A percentile compares a stretch with the other conserved stretches of the same genome.
These are phyloP conservation scores for Paralichthys olivaceus DNA, from an alignment of 2,113 vertebrate genomes.

Conservation along the genomic window DNA sequence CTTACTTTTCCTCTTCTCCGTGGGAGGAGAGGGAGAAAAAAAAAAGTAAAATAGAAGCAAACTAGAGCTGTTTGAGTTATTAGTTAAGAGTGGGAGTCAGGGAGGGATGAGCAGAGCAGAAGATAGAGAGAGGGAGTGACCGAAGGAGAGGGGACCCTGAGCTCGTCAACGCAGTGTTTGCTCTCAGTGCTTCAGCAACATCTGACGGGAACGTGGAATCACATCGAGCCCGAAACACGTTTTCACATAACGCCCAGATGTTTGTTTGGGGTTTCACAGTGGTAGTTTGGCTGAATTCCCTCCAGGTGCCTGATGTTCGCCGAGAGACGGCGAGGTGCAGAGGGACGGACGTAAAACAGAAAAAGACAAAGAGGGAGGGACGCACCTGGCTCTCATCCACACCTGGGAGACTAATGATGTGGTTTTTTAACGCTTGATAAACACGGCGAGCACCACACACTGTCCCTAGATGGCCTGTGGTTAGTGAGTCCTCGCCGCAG, in stretches of 20 bases:
- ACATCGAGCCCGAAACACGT: conserved; percentile 38
- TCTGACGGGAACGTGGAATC: conserved; percentile 25
- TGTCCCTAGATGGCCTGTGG: conserved; percentile 32
- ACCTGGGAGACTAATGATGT: conserved; percentile 59
- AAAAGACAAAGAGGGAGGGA: conserved; percentile 35
- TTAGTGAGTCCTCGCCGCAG: conserved; percentile 26
- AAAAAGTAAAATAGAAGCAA: conserved; percentile 21
- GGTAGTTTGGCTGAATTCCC: conserved; percentile 44
- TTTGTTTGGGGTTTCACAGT: conserved; percentile 37
- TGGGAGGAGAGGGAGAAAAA: conserved; percentile 37
- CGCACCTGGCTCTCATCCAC: conserved; percentile 61
- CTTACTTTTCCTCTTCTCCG: conserved; percentile 87
- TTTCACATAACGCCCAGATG: conserved; percentile 57
- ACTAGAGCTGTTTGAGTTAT: conserved; percentile 56
- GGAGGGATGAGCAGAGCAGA: conserved; percentile 41
- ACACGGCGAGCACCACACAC: conserved; percentile 2
- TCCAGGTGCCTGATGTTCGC: conserved; percentile 41
- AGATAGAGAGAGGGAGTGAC: conserved; percentile 28
- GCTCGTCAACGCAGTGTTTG: no score
- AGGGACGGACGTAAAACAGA: background rate
- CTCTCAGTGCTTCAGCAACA: no score
- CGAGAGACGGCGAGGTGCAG: conserved; percentile 11
- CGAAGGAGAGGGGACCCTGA: background rate
- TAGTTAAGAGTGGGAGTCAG: conserved; percentile 41
- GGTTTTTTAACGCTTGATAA: conserved; percentile 44